phyloP scores from a whole-genome alignment of 2,113 vertebrate species.

The Oryzias javanicus region DNA sequence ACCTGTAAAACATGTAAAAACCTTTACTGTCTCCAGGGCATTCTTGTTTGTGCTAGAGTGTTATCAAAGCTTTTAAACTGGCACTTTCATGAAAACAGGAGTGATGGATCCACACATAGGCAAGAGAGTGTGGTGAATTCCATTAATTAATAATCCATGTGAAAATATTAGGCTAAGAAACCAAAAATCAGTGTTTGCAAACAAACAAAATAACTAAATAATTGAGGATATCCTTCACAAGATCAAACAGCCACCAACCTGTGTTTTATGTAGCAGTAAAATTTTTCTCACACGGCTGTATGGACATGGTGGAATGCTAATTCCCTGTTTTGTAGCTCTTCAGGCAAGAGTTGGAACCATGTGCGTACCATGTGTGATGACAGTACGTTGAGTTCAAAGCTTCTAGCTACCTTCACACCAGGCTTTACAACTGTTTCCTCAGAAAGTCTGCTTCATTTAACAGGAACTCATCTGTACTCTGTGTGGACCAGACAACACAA shows the following conservation, averaged over 20 bases:
- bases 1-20: constrained; percentile 4
- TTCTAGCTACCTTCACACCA: constrained; percentile 1
- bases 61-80: constrained; percentile 42
- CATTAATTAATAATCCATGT: no score
- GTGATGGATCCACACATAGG: not conserved
- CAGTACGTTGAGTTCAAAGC: not conserved
- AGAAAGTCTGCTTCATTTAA: no score
- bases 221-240: not conserved
- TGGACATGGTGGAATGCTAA: constrained; percentile 21
- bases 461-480: no score
- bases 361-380: constrained; percentile 51
- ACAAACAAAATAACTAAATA: not conserved
- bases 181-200: not conserved
- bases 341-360: constrained; percentile 37
- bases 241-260: constrained; percentile 20
- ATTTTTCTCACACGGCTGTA: constrained; percentile 27
- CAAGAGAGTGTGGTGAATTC: not conserved
- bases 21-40: constrained; percentile 24
- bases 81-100: constrained; percentile 18
- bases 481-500: no score
- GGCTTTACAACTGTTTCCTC: no score
- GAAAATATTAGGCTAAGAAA: not conserved
- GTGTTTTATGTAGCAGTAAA: constrained; percentile 39
- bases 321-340: constrained; percentile 42
- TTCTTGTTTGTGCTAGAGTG: constrained; percentile 19